Conservation (phyloP, 2,113 vertebrate species). For the Eudyptes chrysolophus region DNA sequence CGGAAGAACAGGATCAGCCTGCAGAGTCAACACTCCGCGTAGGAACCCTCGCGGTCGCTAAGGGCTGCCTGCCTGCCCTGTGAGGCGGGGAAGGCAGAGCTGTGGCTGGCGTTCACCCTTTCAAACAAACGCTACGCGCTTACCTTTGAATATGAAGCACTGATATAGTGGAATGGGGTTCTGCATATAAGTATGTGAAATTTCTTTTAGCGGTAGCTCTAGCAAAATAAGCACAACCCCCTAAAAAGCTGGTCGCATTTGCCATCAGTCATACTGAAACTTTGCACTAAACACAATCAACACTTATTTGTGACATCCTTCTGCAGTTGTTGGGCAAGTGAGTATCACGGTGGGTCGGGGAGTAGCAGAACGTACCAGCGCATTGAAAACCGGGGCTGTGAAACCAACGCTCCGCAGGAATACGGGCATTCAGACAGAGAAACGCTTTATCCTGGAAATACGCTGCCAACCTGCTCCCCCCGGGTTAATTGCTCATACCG, state of each 20-base stretch:
- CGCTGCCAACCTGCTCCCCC: not conserved
- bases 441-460: not conserved
- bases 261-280: not conserved
- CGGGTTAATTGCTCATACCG: constrained; percentile 56
- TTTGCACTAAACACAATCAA: no score
- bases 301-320: not conserved
- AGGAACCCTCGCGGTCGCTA: not conserved
- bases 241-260: not conserved
- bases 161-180: not conserved
- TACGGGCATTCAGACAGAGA: not conserved
- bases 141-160: not conserved
- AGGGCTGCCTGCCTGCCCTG: not conserved
- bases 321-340: not conserved
- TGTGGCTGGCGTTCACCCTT: not conserved
- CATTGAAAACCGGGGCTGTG: not conserved
- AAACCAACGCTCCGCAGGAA: not conserved
- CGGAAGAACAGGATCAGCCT: not conserved
- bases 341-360: no score
- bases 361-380: not conserved
- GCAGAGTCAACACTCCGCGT: not conserved
- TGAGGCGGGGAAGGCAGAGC: not conserved
- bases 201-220: not conserved
- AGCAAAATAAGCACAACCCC: not conserved
- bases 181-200: not conserved
- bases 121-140: not conserved